phyloP scores from a whole-genome alignment of 2,888 invertebrate genomes.

The Apeira syringaria region DNA sequence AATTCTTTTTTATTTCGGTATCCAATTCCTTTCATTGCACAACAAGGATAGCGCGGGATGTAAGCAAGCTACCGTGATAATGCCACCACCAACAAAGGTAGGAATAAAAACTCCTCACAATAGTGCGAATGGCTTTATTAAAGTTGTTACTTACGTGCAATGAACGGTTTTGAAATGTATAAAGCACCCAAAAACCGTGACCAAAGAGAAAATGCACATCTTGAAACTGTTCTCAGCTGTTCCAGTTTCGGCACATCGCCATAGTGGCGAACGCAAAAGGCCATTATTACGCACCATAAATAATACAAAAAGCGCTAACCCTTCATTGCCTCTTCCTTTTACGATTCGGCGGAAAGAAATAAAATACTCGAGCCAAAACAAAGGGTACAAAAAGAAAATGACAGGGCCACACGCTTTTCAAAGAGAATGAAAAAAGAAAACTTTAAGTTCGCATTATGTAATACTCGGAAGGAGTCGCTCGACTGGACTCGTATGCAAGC shows the following conservation, averaged over 20 bases:
- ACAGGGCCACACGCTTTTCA: slow-evolving; percentile 79
- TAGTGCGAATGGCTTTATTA: slow-evolving; percentile 36
- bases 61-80: slow-evolving; percentile 60
- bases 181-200: slow-evolving; percentile 28
- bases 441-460: slow-evolving; percentile 81
- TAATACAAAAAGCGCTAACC: slow-evolving; percentile 79
- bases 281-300: slow-evolving; percentile 79
- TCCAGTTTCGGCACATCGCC: slow-evolving; percentile 46
- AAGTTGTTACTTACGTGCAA: slow-evolving; percentile 24
- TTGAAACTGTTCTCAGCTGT: slow-evolving; percentile 62
- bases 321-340: slow-evolving; percentile 82
- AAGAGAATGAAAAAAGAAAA: slow-evolving; percentile 63
- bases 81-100: slow-evolving; percentile 46
- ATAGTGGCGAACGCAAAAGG: slow-evolving; percentile 49
- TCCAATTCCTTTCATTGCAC: slow-evolving; percentile 64
- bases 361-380: slow-evolving; percentile 79
- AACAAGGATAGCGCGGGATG: slow-evolving; percentile 53
- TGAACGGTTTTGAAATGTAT: slow-evolving; percentile 16
- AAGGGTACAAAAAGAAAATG: slow-evolving; percentile 77
- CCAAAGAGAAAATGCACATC: slow-evolving; percentile 40
- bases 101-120: slow-evolving; percentile 29
- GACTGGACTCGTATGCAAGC: slow-evolving; percentile 73
- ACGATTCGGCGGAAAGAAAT: slow-evolving; percentile 79
- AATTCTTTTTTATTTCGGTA: slow-evolving; percentile 47
- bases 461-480: slow-evolving; percentile 77